Evolutionary conservation across 2,113 vertebrate genomes (phyloP).

Genomic region (Hippocampus guttulatus): DNA sequence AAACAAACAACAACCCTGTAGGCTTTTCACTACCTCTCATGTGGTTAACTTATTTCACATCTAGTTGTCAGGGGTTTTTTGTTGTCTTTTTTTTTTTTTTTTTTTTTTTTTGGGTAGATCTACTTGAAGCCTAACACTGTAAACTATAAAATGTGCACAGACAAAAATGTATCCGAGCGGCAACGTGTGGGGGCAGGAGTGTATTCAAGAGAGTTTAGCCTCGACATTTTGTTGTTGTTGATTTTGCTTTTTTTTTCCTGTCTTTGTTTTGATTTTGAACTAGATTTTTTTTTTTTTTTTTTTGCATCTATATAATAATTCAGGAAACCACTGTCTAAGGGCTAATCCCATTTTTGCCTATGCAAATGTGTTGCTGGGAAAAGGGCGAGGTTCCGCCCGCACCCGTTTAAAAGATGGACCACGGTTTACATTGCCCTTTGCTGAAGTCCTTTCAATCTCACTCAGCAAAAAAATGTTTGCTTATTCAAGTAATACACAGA

Average conservation of each 20-base stretch:
- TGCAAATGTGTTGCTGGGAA: constrained; percentile 75
- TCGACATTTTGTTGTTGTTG: constrained; percentile 49
- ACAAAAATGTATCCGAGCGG: constrained; percentile 65
- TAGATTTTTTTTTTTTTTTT: constrained; percentile 46
- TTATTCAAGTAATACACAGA: constrained; percentile 67
- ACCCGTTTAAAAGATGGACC: constrained; percentile 64
- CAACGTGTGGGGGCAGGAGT: constrained; percentile 10
- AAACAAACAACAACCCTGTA: constrained; percentile 51
- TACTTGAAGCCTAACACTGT: constrained; percentile 85
- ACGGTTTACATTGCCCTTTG: constrained; percentile 79
- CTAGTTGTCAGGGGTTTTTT: constrained; percentile 70
- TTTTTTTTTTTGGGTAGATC: constrained; percentile 76
- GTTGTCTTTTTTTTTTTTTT: constrained; percentile 53
- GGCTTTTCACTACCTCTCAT: constrained; percentile 81
- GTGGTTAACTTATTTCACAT: constrained; percentile 76
- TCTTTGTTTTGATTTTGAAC: constrained; percentile 51
- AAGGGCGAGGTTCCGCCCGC: constrained; percentile 39
- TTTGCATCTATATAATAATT: constrained; percentile 75
- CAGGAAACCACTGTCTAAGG: constrained; percentile 81
- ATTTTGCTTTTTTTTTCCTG: constrained; percentile 66
- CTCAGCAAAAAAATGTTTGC: constrained; percentile 72
- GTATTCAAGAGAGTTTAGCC: constrained; percentile 65
- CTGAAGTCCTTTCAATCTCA: constrained; percentile 72
- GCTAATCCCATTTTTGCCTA: constrained; percentile 83
- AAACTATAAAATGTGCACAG: constrained; percentile 69